Conservation (phyloP, 2,797 vertebrate genomes). For the Atherinosoma microstoma region DNA sequence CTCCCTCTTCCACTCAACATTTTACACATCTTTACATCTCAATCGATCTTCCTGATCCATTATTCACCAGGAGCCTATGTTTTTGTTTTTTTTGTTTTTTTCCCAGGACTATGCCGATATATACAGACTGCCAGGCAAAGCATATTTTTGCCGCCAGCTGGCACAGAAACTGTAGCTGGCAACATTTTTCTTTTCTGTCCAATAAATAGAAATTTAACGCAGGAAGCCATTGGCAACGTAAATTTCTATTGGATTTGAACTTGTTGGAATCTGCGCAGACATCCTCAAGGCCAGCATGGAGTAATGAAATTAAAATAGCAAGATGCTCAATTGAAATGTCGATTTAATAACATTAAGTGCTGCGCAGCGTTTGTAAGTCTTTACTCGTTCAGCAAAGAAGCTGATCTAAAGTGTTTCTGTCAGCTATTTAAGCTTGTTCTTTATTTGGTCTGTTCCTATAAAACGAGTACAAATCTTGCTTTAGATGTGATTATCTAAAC, state of each 20-base stretch:
- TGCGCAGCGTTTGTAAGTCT: slow-evolving; percentile 34
- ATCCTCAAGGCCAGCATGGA: slow-evolving; percentile 33
- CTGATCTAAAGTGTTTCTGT: slow-evolving; percentile 11
- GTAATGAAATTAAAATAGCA: slow-evolving; percentile 60
- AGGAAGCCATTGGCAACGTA: slow-evolving; percentile 45
- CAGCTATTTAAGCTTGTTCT: slow-evolving; percentile 7
- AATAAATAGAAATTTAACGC: slow-evolving; percentile 60
- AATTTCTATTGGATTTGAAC: slow-evolving; percentile 42
- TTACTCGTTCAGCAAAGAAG: slow-evolving; percentile 35
- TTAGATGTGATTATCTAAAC: slow-evolving; percentile 9
- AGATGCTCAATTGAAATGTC: slow-evolving; percentile 38
- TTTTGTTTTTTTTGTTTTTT: slow-evolving; percentile 1
- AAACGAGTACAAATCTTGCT: slow-evolving; percentile 10
- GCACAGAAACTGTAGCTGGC: slow-evolving; percentile 55
- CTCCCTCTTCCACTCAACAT: slow-evolving; percentile 39
- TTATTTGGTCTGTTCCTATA: neutral
- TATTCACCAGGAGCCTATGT: slow-evolving; percentile 5
- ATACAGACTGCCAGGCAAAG: slow-evolving; percentile 45
- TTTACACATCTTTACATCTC: slow-evolving; percentile 68
- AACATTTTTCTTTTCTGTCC: slow-evolving; percentile 54
- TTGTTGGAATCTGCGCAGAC: slow-evolving; percentile 38
- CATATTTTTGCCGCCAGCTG: slow-evolving; percentile 67
- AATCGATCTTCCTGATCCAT: slow-evolving; percentile 54
- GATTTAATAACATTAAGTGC: slow-evolving; percentile 66
- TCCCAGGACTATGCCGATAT: slow-evolving; percentile 8